A percentile compares a stretch with the other conserved stretches of the same genome.
Evolutionary conservation across 2,113 vertebrate species (phyloP).

Genomic region (Gallinago jamesoni): DNA sequence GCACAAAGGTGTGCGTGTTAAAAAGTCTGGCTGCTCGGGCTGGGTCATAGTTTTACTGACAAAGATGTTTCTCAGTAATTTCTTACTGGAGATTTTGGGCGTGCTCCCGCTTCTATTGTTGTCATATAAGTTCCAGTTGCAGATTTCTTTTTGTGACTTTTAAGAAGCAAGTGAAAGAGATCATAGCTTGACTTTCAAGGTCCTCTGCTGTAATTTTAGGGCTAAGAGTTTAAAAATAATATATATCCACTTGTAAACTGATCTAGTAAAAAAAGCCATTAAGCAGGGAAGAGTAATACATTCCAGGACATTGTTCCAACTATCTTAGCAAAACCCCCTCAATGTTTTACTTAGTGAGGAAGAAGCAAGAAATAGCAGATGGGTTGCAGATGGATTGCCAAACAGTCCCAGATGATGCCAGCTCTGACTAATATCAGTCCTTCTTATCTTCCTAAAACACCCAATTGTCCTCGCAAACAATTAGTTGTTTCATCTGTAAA

Average conservation of each 20-base stretch:
- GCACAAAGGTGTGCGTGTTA: background rate
- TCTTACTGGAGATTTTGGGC: background rate
- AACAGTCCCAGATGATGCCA: background rate
- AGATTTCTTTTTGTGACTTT: background rate
- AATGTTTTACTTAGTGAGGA: conserved; percentile 27
- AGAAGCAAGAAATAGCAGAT: conserved; percentile 8
- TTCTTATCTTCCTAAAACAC: conserved; percentile 7
- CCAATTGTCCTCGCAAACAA: background rate
- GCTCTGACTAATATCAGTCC: conserved; percentile 21
- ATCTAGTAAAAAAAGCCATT: background rate
- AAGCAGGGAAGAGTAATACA: background rate
- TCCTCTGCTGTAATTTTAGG: background rate
- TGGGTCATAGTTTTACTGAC: background rate
- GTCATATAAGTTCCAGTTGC: background rate
- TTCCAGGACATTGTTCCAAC: conserved; percentile 3
- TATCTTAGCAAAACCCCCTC: background rate
- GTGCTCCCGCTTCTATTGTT: background rate
- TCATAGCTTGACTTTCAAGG: background rate
- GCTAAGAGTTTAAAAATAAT: background rate
- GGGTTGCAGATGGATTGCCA: background rate
- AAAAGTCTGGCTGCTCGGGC: background rate
- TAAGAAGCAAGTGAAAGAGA: background rate
- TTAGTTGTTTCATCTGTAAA: conserved; percentile 12
- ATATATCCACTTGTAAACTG: background rate
- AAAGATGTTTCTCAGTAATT: background rate